A percentile compares a stretch with the other conserved stretches of the same genome.
These are phyloP conservation scores for Dermatemys mawii DNA, from an alignment of 2,113 vertebrate species.

Conservation along the genomic window DNA sequence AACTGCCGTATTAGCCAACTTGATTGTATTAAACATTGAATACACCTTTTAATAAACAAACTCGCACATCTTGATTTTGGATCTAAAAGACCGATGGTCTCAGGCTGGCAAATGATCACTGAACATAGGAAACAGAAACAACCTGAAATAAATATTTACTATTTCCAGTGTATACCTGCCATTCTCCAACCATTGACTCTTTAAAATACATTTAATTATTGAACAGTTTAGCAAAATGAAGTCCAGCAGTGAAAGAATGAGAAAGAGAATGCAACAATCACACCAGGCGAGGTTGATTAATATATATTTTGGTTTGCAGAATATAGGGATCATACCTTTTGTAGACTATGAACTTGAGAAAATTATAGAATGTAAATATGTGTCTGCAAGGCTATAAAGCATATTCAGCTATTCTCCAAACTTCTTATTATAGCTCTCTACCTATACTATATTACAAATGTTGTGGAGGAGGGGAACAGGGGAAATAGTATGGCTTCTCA, in stretches of 20 bases:
- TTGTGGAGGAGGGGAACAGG: not conserved
- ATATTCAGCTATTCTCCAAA: not conserved
- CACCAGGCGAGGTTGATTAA: not conserved
- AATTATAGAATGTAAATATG: not conserved
- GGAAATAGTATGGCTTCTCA: not conserved
- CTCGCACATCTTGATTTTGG: not conserved
- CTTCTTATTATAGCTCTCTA: not conserved
- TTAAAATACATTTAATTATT: not conserved
- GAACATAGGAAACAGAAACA: not conserved
- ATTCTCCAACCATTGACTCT: not conserved
- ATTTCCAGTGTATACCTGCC: not conserved
- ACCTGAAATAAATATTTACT: not conserved
- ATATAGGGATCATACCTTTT: not conserved
- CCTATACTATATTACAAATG: not conserved
- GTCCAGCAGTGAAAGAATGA: not conserved
- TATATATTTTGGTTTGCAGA: not conserved
- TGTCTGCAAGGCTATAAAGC: not conserved
- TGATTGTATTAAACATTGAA: not conserved
- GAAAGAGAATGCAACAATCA: not conserved
- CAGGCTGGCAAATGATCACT: not conserved
- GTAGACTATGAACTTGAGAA: not conserved
- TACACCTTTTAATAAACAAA: not conserved
- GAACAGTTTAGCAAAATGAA: not conserved
- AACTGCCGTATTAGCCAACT: not conserved
- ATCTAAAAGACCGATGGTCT: not conserved